Percentiles rank a stretch among this genome's conserved stretches.
Evolutionary conservation across 2,888 invertebrate species (phyloP).

Genomic region (Emmelina monodactyla): DNA sequence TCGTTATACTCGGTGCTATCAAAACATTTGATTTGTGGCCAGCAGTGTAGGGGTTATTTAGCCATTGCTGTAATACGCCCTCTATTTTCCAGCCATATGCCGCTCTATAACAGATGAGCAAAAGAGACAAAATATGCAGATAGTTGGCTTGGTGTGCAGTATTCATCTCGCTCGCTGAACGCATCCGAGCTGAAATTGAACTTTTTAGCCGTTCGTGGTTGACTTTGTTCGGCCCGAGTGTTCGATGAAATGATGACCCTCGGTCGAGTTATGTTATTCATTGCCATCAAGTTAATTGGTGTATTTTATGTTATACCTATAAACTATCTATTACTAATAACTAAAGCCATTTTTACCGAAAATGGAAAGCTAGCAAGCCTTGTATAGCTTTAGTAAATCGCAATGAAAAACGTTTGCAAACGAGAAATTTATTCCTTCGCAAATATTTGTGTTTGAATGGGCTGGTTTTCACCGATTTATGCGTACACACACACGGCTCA

Average conservation of each 20-base stretch:
- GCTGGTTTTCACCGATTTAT: slow-evolving; percentile 43
- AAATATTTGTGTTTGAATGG: slow-evolving; percentile 28
- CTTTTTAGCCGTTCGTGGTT: not conserved
- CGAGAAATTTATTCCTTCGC: slow-evolving; percentile 21
- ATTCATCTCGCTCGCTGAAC: not conserved
- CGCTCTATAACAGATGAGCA: not conserved
- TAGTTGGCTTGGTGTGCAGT: slow-evolving; percentile 4
- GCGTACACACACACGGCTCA: slow-evolving; percentile 50
- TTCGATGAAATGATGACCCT: slow-evolving; percentile 8
- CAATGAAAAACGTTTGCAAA: slow-evolving; percentile 12
- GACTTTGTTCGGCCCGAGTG: not conserved
- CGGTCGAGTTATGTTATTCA: too few relatives aligned
- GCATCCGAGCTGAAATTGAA: not conserved
- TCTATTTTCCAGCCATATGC: not conserved
- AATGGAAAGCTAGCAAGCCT: too few relatives aligned
- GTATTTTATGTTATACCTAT: too few relatives aligned
- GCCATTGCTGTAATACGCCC: slow-evolving; percentile 25
- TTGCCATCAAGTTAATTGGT: too few relatives aligned
- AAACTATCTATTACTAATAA: too few relatives aligned
- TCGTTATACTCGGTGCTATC: slow-evolving; percentile 64
- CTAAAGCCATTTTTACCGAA: too few relatives aligned
- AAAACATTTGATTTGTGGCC: slow-evolving; percentile 67
- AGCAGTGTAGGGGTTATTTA: slow-evolving; percentile 51
- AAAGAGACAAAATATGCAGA: slow-evolving; percentile 1
- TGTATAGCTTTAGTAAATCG: too few relatives aligned